Conservation (phyloP, 2,888 invertebrate species). For the Drosophila nr. fundita region DNA sequence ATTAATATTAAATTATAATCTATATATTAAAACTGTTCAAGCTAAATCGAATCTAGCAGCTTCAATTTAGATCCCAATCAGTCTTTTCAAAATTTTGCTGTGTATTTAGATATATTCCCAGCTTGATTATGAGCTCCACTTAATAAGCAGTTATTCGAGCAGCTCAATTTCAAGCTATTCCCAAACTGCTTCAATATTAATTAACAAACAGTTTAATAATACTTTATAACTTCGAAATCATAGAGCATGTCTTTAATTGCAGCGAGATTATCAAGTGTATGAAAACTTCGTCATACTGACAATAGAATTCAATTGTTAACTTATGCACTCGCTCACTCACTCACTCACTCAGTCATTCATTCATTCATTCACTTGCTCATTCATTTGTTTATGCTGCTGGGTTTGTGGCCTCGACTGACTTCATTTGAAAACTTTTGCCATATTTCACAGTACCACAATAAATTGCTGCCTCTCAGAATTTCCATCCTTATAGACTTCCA, state of each 20-base stretch:
- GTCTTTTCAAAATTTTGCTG: background rate
- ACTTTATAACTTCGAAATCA: background rate
- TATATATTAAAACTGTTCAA: background rate
- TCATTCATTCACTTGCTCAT: constrained; percentile 38
- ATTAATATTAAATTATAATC: background rate
- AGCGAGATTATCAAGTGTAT: constrained; percentile 48
- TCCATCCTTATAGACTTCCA: constrained; percentile 6
- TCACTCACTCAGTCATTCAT: constrained; percentile 17
- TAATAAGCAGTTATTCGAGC: background rate
- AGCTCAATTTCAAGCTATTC: background rate
- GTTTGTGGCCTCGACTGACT: constrained; percentile 54
- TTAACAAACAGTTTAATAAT: background rate
- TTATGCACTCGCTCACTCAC: constrained; percentile 34
- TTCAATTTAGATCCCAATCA: background rate
- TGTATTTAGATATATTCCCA: background rate
- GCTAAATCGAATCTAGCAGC: background rate
- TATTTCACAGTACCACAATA: constrained; percentile 71
- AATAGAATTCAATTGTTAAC: constrained; percentile 56
- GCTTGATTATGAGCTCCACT: background rate
- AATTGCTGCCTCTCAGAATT: constrained; percentile 55
- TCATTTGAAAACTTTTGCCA: constrained; percentile 74
- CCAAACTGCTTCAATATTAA: background rate
- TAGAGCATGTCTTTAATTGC: constrained; percentile 34
- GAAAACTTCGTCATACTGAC: constrained; percentile 54
- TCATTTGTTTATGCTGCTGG: constrained; percentile 57